Conservation (phyloP, 2,888 invertebrate species). For the Galerucella calmariensis region DNA sequence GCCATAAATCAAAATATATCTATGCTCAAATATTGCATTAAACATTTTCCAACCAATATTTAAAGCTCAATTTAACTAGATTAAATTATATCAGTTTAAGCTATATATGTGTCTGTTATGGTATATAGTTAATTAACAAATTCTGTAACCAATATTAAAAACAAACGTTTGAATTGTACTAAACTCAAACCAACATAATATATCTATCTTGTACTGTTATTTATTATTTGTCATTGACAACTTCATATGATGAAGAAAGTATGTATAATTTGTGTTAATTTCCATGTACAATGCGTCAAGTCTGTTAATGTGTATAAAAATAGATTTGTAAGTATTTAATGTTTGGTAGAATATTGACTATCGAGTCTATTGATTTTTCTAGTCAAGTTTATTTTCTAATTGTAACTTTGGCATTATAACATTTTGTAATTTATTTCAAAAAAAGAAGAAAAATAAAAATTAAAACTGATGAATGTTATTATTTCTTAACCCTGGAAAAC, state of each 20-base stretch:
- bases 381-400: slow-evolving; percentile 54
- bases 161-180: no score
- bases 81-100: slow-evolving; percentile 1
- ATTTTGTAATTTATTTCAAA: slow-evolving; percentile 58
- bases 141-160: no score
- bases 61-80: neutral
- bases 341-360: slow-evolving; percentile 56
- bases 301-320: slow-evolving; percentile 57
- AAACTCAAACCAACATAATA: no score
- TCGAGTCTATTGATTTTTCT: slow-evolving; percentile 54
- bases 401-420: slow-evolving; percentile 52
- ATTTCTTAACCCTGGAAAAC: slow-evolving; percentile 36
- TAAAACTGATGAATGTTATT: slow-evolving; percentile 45
- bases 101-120: neutral
- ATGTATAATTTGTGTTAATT: slow-evolving; percentile 53
- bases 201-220: no score
- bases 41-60: neutral
- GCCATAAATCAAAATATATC: neutral
- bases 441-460: slow-evolving; percentile 54
- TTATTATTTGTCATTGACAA: neutral
- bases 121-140: neutral
- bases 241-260: slow-evolving; percentile 26
- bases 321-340: slow-evolving; percentile 60
- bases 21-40: neutral
- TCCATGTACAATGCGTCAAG: slow-evolving; percentile 53